Base-by-base conservation (phyloP, 2,888 invertebrate species). In the Drosophila glabriapex region DNA sequence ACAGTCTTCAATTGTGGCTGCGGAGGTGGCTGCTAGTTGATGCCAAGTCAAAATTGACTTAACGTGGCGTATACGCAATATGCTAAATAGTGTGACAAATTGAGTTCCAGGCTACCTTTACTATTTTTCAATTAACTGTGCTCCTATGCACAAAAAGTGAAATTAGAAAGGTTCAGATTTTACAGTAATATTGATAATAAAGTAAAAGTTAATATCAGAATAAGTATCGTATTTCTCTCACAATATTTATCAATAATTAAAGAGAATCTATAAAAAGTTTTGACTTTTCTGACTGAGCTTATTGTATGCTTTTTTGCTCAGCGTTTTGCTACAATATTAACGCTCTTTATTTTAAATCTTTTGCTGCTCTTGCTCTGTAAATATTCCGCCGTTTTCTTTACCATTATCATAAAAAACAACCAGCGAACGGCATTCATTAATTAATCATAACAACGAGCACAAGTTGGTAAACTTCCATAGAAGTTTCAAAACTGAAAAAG, bases 11-110 rank as follows among this genome's bases (percentile, higher is more conserved):
- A 80, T 78, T 78, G 53, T 28, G 50, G 22, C 49, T 43, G 10
- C 10, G 54, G 41, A 62, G 22, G 3, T 56, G 37, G 25, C 19
- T 65, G 66, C 67, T 58, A 31, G 50, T 37, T n/a, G 65, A 70
- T 41, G 59, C 62, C 53, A 54, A 33, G 14, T 35, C 50, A 41
- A 52, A 41, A 9, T 39, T 14, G 5, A 10, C 25, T 12, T 10
- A 29, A 33, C 31, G 31, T 9, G 54, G 73, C 82, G 78, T 78
- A 78, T 81, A 77, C 78, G 78, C 65, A 73, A 77, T 58, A 33
- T 55, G 49, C 56, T 7, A 19, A 37, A 6, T 25, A 16, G 46
- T 41, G 4, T 29, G 52, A 67, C 31, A 39, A 12, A 35, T 16
- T 35, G 19, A 19, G 35, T 54, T 6, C 7, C 3, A 12, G n/a